Base-by-base conservation (phyloP, 2,888 invertebrate species). In the Cyrtodaria siliqua region DNA sequence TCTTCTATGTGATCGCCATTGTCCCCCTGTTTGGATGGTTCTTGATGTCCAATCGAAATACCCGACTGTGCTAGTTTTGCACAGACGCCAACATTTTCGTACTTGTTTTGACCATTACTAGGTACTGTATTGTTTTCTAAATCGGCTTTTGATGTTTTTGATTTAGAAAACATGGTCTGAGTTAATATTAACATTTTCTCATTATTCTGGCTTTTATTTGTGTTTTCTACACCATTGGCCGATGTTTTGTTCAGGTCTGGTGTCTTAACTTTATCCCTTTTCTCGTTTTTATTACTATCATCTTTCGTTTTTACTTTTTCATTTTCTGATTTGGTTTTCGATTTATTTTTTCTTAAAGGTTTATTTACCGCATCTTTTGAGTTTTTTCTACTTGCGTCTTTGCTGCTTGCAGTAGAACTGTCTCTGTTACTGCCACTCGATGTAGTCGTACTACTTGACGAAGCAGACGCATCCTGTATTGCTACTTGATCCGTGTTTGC, bases 111-210 rank as follows among this genome's bases (percentile, higher is more conserved):
- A 26, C 27, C 50, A 20, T 26, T 33, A 33, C 33, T 33, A 12
- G 33, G 33, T 33, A 47, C 47, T 40, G 9, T 40, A 9, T n/a
- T 18, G 47, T 18, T 47, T 9, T 57, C 57, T 2, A n/a, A 8
- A 29, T 55, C 18, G 16, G n/a, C 33, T 27, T 42, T 38, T 23
- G 6, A 24, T n/a, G 18, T 40, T 40, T 38, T 57, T 42, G 33
- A 23, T 18, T 60, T 56, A 40, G 64, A 64, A 26, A 78, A 78
- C 78, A 78, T 78, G 2, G 72, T 78, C 47, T 78, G 78, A 6
- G 72, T 78, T 9, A 78, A 42, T 52, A 78, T 66, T n/a, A 78
- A 18, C n/a, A 71, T 62, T 33, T 60, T 76, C 23, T 71, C 71
- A 33, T 12, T 33, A 33, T 4, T 8, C 33, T 33, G 33, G 33